Evolutionary conservation across 2,888 invertebrate species (phyloP), one percentile per base, ranked within the genome.

Genomic region (Operophtera brumata): DNA sequence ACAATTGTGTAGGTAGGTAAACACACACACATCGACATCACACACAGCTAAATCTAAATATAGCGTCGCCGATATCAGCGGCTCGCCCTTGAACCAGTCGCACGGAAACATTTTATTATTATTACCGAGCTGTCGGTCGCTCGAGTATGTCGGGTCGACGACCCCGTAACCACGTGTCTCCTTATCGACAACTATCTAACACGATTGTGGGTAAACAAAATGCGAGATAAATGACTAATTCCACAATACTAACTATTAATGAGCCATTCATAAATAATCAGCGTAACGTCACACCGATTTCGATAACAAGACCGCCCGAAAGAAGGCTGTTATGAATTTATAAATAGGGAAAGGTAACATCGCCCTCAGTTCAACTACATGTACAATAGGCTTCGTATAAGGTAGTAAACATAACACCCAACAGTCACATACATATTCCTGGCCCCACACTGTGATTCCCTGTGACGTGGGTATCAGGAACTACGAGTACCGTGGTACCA

Each of bases 21-120:
- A 75, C 75, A 78, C 75, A 76, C 75, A 77, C 78, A 78, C 77
- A 80, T 75, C 77, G 71, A 80, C 84, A 82, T 80, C 77, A 81
- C 83, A 81, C 77, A 87, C 81, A 82, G 83, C 87, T 87, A 88
- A 89, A 89, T 89, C 90, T 89, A 90, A 89, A 90, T 89, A 90
- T 90, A 90, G 89, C 89, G 77, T 85, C 87, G 85, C 84, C 90
- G 89, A 90, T 90, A 90, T 89, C 90, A 89, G 88, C 86, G 89
- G 85, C 78, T 87, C 90, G 90, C 90, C 90, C 90, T 90, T 90
- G 90, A 90, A 89, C 90, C 90, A 90, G 86, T 89, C 89, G 88
- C 88, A 88, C 89, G 90, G 89, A 89, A 90, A 90, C 89, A 88
- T 90, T 90, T 90, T 89, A 90, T 90, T 90, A 90, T 90, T 89